Base-by-base conservation (phyloP, 2,113 vertebrate genomes). In the Tetrax tetrax region DNA sequence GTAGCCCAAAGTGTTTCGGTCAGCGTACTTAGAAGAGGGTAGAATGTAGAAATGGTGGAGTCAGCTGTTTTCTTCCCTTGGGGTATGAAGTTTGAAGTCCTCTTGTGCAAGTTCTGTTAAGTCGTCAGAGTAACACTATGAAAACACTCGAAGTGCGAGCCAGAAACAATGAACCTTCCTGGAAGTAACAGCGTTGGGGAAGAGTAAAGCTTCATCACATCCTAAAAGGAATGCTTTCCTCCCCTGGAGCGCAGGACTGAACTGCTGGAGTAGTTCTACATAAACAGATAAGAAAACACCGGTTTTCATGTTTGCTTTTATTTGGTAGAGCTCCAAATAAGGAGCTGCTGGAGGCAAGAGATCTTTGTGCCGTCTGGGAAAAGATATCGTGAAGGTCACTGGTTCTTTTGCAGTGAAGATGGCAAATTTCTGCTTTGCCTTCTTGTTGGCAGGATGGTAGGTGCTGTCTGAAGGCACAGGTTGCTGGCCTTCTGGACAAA, bases 351-450 rank as follows among this genome's bases (percentile, higher is more conserved):
- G 57, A 91, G 87, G 84, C 74, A 12, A 47, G 88, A 80, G 90
- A 72, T 90, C 82, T 87, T 56, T 90, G 88, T 83, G 90, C 85
- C 9, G 91, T 61, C 94, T 96, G 87, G 69, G 33, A 79, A 79
- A 82, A 96, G 95, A 94, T 97, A 94, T 3, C 37, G 2, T 82
- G 96, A 97, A 97, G 96, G 96, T 97, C 95, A 96, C 60, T 7
- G 94, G 29, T 25, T 65, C 63, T 38, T 56, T 61, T 74, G 91
- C 64, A 11, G 87, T 8, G 81, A 68, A 66, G 70, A 83, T 72
- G n/a, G 65, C 37, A 28, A 3, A 45, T 66, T 37, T 64, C 65
- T 64, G 38, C 80, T 64, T 27, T 48, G 86, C 4, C 1, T 6
- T 14, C 22, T 56, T 37, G 48, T 48, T 71, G 50, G 1, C 11